Base-by-base conservation (phyloP, 1,140 invertebrate species). In the Drosophila funebris region DNA sequence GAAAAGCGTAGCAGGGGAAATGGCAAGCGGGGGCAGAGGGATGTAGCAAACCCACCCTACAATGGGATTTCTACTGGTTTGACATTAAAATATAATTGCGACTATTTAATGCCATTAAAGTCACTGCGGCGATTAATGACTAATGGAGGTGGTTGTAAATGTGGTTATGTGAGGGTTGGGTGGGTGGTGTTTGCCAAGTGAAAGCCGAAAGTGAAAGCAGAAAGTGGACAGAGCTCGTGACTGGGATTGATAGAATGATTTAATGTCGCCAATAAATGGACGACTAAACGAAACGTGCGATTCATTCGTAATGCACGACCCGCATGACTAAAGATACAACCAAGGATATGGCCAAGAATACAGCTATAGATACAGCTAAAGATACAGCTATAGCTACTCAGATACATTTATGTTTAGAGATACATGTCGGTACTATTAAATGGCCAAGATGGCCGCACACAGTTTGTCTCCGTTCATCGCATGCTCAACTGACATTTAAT, bases 51-150 rank as follows among this genome's bases (percentile, higher is more conserved):
- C 37, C 67, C 54, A 87, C 70, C 81, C 81, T 24, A 3, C 62
- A 33, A 67, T 33, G 39, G 24, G 39, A 20, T 33, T 60, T 60
- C 31, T 46, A 43, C 44, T 58, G 61, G 69, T 54, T 76, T 9
- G 56, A 58, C 83, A 87, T 87, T 87, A 79, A 87, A 87, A 83
- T 87, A 87, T 87, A 87, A 87, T 89, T 87, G 83, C 78, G 83
- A 79, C 83, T 87, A 88, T 87, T 88, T 87, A 87, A 87, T 87
- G 78, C 83, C 83, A 88, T 87, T 88, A 78, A 88, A 88, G 83
- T 82, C 83, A 87, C 67, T 87, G 78, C 72, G 81, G 67, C 83
- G 84, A 88, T 87, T 87, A 87, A 87, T 89, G 83, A 87, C 82
- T 82, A 82, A 87, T 88, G 82, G 71, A 44, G 83, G 61, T 68